A percentile compares a stretch with the other conserved stretches of the same genome.
Evolutionary conservation across 2,888 invertebrate species (phyloP).

Genomic region (Drosophila planitibia): DNA sequence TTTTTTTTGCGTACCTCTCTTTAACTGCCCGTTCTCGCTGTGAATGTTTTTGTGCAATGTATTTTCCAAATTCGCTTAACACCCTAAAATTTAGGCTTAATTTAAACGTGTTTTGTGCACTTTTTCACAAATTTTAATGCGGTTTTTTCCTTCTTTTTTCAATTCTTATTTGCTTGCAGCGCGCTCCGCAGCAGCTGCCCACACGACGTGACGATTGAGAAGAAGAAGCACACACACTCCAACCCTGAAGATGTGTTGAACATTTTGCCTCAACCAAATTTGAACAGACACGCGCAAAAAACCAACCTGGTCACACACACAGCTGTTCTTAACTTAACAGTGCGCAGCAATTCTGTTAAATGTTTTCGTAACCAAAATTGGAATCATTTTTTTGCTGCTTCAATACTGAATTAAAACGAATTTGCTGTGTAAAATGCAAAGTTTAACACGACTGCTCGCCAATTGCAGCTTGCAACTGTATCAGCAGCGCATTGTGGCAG

Average conservation of each 20-base stretch:
- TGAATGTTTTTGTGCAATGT: slow-evolving; percentile 23
- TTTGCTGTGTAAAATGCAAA: slow-evolving; percentile 74
- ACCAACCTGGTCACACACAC: slow-evolving; percentile 23
- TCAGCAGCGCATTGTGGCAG: slow-evolving; percentile 20
- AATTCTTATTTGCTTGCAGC: slow-evolving; percentile 77
- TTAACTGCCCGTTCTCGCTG: slow-evolving; percentile 25
- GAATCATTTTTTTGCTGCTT: not conserved
- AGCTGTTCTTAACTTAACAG: slow-evolving; percentile 46
- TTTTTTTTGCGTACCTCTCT: slow-evolving; percentile 67
- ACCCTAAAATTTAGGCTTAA: slow-evolving; percentile 42
- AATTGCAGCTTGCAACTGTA: slow-evolving; percentile 61
- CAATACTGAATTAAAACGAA: not conserved
- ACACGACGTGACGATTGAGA: slow-evolving; percentile 57
- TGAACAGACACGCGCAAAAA: not conserved
- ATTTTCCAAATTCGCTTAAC: slow-evolving; percentile 20
- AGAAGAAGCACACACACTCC: slow-evolving; percentile 29
- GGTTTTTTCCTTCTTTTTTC: slow-evolving; percentile 40
- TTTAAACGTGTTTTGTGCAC: slow-evolving; percentile 57
- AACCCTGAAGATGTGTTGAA: slow-evolving; percentile 30
- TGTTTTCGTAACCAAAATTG: slow-evolving; percentile 57
- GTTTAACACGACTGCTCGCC: slow-evolving; percentile 72
- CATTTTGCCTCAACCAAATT: slow-evolving; percentile 13
- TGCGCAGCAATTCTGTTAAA: slow-evolving; percentile 27
- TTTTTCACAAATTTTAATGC: slow-evolving; percentile 66
- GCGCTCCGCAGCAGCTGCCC: slow-evolving; percentile 67